These are phyloP conservation scores for Charanyca ferruginea DNA, from an alignment of 2,888 invertebrate species.

Conservation along the genomic window DNA sequence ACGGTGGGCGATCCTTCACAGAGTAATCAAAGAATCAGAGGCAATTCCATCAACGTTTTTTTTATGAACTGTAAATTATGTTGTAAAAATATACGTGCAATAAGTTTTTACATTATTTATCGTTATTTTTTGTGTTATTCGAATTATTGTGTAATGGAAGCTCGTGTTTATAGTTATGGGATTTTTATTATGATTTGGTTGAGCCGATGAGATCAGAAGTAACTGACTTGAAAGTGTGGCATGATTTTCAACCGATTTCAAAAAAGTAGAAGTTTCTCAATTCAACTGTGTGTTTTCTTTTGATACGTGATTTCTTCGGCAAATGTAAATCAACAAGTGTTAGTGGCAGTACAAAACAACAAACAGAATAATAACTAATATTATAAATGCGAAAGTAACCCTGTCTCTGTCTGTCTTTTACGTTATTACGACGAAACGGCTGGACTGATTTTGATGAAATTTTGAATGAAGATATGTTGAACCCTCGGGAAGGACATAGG, in stretches of 20 bases:
- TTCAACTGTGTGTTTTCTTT: too few relatives aligned
- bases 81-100: constrained; percentile 44
- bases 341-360: too few relatives aligned
- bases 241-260: neutral
- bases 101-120: constrained; percentile 19
- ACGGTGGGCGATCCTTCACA: constrained; percentile 64
- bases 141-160: constrained; percentile 34
- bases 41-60: constrained; percentile 24
- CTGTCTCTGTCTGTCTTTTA: too few relatives aligned
- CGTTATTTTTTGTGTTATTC: constrained; percentile 7
- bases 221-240: neutral
- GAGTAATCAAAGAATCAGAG: constrained; percentile 66
- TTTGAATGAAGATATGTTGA: too few relatives aligned
- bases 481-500: too few relatives aligned
- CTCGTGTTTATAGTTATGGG: constrained; percentile 44
- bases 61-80: constrained; percentile 53
- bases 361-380: too few relatives aligned
- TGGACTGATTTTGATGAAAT: too few relatives aligned
- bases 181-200: constrained; percentile 42
- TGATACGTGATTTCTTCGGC: too few relatives aligned
- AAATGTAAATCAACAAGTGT: too few relatives aligned
- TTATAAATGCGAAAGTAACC: too few relatives aligned
- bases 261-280: too few relatives aligned
- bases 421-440: too few relatives aligned
- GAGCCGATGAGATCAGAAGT: constrained; percentile 10